Evolutionary conservation across 2,797 vertebrate species (phyloP).

Genomic region (Manis pentadactyla): DNA sequence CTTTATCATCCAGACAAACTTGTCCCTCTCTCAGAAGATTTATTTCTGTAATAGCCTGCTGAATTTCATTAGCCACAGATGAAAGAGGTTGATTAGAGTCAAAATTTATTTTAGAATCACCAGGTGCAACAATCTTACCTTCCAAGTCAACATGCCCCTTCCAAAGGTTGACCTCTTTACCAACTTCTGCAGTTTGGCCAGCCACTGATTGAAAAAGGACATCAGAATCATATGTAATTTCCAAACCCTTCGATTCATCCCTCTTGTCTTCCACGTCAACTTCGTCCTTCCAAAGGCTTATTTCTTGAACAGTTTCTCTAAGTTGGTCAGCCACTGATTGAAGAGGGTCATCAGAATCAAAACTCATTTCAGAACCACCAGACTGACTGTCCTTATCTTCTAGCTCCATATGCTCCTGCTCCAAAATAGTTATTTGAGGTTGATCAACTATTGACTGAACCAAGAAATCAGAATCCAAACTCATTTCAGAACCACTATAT

Average conservation of each 20-base stretch:
- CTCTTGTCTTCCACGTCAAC: constrained; percentile 89
- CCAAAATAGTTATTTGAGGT: constrained; percentile 81
- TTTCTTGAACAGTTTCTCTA: constrained; percentile 77
- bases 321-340: constrained; percentile 78
- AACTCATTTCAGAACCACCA: constrained; percentile 87
- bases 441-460: constrained; percentile 1
- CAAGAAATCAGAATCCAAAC: constrained; percentile 42
- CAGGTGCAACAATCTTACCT: constrained; percentile 28
- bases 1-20: constrained; percentile 89
- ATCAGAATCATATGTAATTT: constrained; percentile 30
- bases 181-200: constrained; percentile 46
- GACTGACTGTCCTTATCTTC: constrained; percentile 36
- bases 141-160: constrained; percentile 48
- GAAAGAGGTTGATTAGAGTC: constrained; percentile 90
- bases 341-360: constrained; percentile 90
- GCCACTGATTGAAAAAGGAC: constrained; percentile 13
- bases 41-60: constrained; percentile 80
- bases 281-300: constrained; percentile 89
- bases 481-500: constrained; percentile 77
- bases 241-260: constrained; percentile 83
- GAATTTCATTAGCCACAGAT: constrained; percentile 70
- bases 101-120: constrained; percentile 86
- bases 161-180: constrained; percentile 29
- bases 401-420: constrained; percentile 50
- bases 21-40: constrained; percentile 88